Conservation (phyloP, 2,888 invertebrate genomes). For the Tridacna gigas region DNA sequence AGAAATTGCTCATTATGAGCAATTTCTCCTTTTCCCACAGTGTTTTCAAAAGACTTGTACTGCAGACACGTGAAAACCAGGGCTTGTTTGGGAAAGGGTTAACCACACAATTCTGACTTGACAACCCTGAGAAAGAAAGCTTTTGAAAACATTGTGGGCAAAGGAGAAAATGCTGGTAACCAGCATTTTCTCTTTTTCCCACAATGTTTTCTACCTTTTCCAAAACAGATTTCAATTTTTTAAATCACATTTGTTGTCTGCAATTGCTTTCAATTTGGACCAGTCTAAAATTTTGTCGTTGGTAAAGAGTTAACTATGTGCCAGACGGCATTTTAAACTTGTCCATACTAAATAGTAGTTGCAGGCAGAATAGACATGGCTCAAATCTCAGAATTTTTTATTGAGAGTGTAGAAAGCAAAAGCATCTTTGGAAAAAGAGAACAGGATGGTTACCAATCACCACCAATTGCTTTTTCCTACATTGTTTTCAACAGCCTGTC, state of each 20-base stretch:
- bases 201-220: too few species aligned
- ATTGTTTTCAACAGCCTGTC: not conserved
- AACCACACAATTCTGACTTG: not conserved
- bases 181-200: too few species aligned
- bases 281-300: too few species aligned
- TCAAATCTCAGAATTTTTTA: not conserved
- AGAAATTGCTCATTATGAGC: conserved; percentile 6
- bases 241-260: too few species aligned
- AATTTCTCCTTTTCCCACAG: not conserved
- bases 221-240: too few species aligned
- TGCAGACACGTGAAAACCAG: not conserved
- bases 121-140: too few species aligned
- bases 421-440: not conserved
- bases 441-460: not conserved
- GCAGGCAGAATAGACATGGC: not conserved
- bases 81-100: not conserved
- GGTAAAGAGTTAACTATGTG: too few species aligned
- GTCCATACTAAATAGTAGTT: not conserved
- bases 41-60: not conserved
- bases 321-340: too few species aligned
- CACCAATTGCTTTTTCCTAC: not conserved
- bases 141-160: too few species aligned
- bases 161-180: too few species aligned
- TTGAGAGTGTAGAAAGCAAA: not conserved
- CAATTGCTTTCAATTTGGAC: too few species aligned